Conservation (phyloP, 2,888 invertebrate species). For the Trissoscelio sp. region DNA sequence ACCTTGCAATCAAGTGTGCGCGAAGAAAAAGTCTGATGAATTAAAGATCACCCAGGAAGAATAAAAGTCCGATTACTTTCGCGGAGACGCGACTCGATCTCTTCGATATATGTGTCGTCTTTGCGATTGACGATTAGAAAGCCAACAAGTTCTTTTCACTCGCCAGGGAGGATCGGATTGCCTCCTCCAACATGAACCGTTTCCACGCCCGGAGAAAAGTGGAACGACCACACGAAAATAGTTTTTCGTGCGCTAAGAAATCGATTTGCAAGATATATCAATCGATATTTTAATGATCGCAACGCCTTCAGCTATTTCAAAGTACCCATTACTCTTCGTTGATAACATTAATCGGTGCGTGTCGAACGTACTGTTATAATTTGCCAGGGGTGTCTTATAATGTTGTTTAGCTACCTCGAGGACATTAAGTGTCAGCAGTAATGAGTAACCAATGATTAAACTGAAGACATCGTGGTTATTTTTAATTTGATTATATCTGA, state of each 20-base stretch:
- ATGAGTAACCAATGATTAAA: constrained; percentile 3
- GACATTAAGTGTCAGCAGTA: background rate
- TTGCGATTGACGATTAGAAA: constrained; percentile 78
- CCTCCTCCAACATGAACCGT: constrained; percentile 76
- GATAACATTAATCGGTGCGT: constrained; percentile 1
- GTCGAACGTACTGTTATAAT: constrained; percentile 17
- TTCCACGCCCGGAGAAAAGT: constrained; percentile 75
- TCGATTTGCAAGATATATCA: constrained; percentile 9
- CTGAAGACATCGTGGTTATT: background rate
- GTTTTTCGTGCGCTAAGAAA: constrained; percentile 16
- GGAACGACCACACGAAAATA: too few relatives aligned
- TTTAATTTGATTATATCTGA: background rate
- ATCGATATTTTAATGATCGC: background rate
- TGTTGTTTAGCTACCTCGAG: background rate
- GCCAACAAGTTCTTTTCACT: constrained; percentile 76
- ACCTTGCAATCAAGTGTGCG: background rate
- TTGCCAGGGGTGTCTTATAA: background rate
- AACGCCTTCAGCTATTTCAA: background rate
- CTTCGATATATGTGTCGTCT: constrained; percentile 63
- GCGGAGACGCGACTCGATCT: constrained; percentile 17
- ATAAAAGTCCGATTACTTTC: constrained; percentile 57
- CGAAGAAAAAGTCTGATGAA: constrained; percentile 29
- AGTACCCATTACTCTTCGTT: background rate
- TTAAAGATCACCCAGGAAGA: constrained; percentile 32
- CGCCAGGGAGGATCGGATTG: constrained; percentile 72